Base-by-base conservation (phyloP, 2,113 vertebrate species). In the Perognathus longimembris region DNA sequence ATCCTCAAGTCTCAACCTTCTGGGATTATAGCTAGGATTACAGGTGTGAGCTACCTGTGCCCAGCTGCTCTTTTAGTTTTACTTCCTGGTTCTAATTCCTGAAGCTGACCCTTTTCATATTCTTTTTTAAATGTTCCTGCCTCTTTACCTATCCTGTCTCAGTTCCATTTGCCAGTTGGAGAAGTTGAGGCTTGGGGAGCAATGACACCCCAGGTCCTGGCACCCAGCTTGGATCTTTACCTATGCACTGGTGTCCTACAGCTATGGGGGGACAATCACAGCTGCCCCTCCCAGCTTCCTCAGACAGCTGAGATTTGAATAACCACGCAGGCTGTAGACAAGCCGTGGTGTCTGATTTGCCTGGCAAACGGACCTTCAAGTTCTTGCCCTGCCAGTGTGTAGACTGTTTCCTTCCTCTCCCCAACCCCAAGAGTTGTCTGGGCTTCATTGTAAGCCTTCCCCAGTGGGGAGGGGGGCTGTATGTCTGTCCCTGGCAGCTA, bases 281-380 rank as follows among this genome's bases (percentile, higher is more conserved):
- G 94, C 67, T 32, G 71, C 26, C 7, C 34, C 57, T 24, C 50
- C n/a, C 50, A 59, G 22, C 32, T 54, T 86, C 71, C 89, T 82
- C 34, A 38, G 45, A 88, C 92, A 87, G 93, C 94, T 80, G 76
- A 36, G 91, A 97, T 97, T 97, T 97, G 97, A 97, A 97, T 97
- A 97, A 89, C 80, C 81, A 88, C 80, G 94, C 85, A 71, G 80
- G 88, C 80, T 38, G 93, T 95, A 76, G 81, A 91, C 61, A 42
- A 83, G 78, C 26, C 6, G 75, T 61, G 80, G 67, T 42, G 34
- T 77, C 84, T 92, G 83, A 96, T 97, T 97, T 97, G 97, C 90
- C 94, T 97, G 95, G 93, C 96, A 97, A 97, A 97, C 38, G 50
- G 38, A 95, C 88, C 76, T 86, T 92, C 1, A 84, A 70, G 57